Conservation (phyloP, 2,113 vertebrate genomes). For the Aldabrachelys gigantea region DNA sequence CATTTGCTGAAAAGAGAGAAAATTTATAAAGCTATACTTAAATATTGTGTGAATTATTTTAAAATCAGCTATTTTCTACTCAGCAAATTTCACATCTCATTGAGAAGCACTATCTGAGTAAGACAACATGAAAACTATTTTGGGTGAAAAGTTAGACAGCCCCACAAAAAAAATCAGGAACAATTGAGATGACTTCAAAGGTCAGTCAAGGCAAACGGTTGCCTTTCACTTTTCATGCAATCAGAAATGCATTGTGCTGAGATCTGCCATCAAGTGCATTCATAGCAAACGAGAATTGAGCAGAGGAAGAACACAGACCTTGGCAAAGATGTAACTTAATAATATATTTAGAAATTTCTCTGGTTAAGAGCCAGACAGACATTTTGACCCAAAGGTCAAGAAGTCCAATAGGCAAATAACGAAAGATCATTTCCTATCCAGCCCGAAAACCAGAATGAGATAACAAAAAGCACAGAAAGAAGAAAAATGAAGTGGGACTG, state of each 20-base stretch:
- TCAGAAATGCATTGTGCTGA: slow-evolving; percentile 45
- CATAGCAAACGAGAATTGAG: neutral
- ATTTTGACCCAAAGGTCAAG: neutral
- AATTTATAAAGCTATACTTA: neutral
- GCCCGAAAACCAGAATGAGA: neutral
- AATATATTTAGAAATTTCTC: slow-evolving; percentile 18
- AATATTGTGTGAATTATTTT: neutral
- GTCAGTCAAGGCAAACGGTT: slow-evolving; percentile 16
- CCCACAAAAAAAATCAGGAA: neutral
- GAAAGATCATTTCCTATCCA: neutral
- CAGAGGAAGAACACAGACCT: neutral
- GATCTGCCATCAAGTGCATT: neutral
- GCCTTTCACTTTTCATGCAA: slow-evolving; percentile 21
- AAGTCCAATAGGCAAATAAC: neutral
- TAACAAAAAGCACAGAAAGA: neutral
- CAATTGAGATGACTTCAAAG: neutral
- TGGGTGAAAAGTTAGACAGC: neutral
- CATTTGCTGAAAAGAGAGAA: neutral
- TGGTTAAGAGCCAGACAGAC: neutral
- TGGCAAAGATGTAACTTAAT: slow-evolving; percentile 8
- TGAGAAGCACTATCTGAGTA: neutral
- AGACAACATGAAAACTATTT: neutral
- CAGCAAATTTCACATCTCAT: neutral
- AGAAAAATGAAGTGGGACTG: neutral
- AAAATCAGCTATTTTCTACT: neutral